Conservation (phyloP, 1,140 invertebrate genomes). For the Drosophila lacertosa region DNA sequence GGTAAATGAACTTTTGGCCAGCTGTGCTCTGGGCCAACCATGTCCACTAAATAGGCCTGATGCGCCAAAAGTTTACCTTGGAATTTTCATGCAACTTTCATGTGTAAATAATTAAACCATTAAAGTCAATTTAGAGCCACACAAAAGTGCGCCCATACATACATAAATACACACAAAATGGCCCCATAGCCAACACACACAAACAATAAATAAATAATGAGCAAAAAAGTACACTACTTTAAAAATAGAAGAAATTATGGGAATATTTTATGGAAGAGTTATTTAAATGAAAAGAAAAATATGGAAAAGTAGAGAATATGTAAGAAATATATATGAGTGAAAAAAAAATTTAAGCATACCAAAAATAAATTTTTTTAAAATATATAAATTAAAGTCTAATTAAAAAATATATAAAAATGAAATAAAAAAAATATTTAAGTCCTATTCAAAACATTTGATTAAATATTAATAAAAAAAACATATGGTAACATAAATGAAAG, state of each 20-base stretch:
- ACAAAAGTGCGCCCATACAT: constrained; percentile 12
- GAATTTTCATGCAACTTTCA: constrained; percentile 67
- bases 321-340: no score
- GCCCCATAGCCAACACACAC: neutral
- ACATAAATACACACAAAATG: neutral
- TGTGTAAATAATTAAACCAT: constrained; percentile 72
- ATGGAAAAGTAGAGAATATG: no score
- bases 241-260: neutral
- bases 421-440: neutral
- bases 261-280: neutral
- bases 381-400: no score
- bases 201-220: neutral
- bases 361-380: no score
- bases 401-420: neutral
- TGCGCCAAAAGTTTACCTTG: constrained; percentile 51
- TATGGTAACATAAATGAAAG: no score
- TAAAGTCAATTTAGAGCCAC: constrained; percentile 56
- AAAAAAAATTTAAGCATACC: no score
- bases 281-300: no score
- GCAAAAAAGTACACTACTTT: neutral
- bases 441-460: no score
- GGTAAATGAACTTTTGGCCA: constrained; percentile 66
- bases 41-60: constrained; percentile 59
- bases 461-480: no score
- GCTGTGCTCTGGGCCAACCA: constrained; percentile 27